Evolutionary conservation across 2,888 invertebrate genomes (phyloP).

Genomic region (Netelia fuscicornis): DNA sequence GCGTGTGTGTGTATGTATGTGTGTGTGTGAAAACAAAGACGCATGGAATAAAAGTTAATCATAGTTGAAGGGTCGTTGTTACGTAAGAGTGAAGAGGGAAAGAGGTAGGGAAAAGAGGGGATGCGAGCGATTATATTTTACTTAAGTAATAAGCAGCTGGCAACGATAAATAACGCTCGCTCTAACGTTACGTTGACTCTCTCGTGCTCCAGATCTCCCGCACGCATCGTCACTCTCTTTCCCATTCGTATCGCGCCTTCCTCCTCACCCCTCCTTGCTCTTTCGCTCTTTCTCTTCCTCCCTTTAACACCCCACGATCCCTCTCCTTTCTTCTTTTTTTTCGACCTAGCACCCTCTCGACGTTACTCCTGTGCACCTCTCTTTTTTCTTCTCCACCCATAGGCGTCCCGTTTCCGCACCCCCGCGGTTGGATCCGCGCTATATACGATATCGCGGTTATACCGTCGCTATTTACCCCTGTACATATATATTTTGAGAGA

Average conservation of each 20-base stretch:
- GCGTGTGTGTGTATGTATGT: background rate
- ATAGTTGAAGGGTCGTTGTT: constrained; percentile 49
- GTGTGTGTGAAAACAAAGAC: constrained; percentile 14
- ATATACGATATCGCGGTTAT: constrained; percentile 69
- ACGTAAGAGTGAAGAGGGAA: constrained; percentile 46
- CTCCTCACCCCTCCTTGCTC: constrained; percentile 39
- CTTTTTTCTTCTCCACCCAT: constrained; percentile 37
- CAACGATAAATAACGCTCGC: constrained; percentile 63
- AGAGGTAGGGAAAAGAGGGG: constrained; percentile 10
- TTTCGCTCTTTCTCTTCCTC: constrained; percentile 51
- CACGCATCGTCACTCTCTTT: constrained; percentile 55
- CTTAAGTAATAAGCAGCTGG: constrained; percentile 69
- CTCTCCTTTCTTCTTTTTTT: constrained; percentile 15
- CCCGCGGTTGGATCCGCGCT: constrained; percentile 57
- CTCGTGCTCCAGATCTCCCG: constrained; percentile 62
- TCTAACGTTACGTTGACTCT: constrained; percentile 55
- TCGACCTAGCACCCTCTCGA: constrained; percentile 49
- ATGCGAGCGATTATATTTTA: constrained; percentile 66
- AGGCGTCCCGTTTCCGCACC: constrained; percentile 47
- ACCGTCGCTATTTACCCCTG: constrained; percentile 65
- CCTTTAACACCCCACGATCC: background rate
- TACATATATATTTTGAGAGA: constrained; percentile 22
- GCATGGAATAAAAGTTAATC: constrained; percentile 55
- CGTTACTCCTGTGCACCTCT: background rate
- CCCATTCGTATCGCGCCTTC: constrained; percentile 37